Conservation (phyloP, 2,888 invertebrate genomes). For the Alentia gelatinosa region DNA sequence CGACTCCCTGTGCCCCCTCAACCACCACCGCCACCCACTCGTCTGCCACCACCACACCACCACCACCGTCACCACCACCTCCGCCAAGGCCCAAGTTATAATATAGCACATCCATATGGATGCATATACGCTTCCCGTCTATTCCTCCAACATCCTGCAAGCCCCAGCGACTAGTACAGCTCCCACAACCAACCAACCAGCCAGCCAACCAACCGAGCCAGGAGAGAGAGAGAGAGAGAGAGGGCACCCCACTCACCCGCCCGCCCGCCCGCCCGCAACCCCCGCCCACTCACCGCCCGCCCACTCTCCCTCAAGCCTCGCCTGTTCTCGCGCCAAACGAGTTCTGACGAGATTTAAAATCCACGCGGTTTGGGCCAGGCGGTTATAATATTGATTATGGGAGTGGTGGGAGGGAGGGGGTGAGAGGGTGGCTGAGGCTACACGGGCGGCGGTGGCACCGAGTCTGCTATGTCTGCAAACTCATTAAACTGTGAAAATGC, state of each 20-base stretch:
- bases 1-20: not conserved
- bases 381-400: constrained; percentile 40
- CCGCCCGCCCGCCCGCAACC: not conserved
- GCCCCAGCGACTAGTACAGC: not conserved
- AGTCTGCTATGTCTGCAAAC: constrained; percentile 7
- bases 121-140: constrained; percentile 13
- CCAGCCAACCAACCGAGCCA: no score
- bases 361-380: constrained; percentile 19
- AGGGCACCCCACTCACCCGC: not conserved
- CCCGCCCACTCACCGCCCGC: not conserved
- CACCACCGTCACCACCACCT: not conserved
- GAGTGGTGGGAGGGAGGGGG: not conserved
- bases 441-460: not conserved
- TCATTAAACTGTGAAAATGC: constrained; percentile 29
- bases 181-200: not conserved
- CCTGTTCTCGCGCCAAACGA: constrained; percentile 30
- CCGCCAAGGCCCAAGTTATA: constrained; percentile 5
- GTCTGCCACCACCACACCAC: not conserved
- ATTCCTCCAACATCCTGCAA: not conserved
- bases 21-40: not conserved
- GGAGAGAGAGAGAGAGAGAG: not conserved
- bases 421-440: not conserved
- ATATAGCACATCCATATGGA: constrained; percentile 47
- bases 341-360: constrained; percentile 45
- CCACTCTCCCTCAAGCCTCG: constrained; percentile 10